Base-by-base conservation (phyloP, 2,797 vertebrate species). In the Linurgus olivaceus region DNA sequence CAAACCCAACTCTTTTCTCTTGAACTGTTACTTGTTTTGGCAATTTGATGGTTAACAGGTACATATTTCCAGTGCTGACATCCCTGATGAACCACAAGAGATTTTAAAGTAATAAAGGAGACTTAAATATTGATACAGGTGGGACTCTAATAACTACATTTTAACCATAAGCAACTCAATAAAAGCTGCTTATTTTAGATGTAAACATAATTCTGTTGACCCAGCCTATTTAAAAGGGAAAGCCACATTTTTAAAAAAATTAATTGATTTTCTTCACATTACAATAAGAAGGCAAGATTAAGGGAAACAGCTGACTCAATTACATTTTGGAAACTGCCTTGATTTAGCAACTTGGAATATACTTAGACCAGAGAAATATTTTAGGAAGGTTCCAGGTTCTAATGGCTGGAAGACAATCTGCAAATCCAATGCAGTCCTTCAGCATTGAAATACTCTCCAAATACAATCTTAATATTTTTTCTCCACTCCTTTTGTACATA, bases 111-210 rank as follows among this genome's bases (percentile, higher is more conserved):
- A 97, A 98, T 98, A 98, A 98, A 97, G 96, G 82, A 97, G 97
- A 97, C 96, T 98, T 98, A 98, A 98, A 98, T 98, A 98, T 98
- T 98, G 98, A 97, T 98, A 98, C 96, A 94, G 84, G 95, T 97
- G 97, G 95, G 96, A 95, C 96, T 98, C 97, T 96, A 97, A 97
- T 97, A 98, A 97, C 95, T 96, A 96, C 88, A 96, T 97, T 98
- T 98, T 98, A 98, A 98, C 97, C 97, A 97, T 94, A 97, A 97
- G 96, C 93, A 97, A 94, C 96, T 97, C 97, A 97, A 90, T 97
- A 98, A 61, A 61, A 61, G 18, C 85, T 97, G 90, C 95, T 96
- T 97, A 97, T 98, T 97, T 98, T 89, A 97, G 96, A 96, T 96
- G 85, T 97, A 97, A 98, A 96, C 96, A 97, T 97, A 94, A 93